Evolutionary conservation across 2,888 invertebrate species (phyloP).

Genomic region (Elaeidobius kamerunicus): DNA sequence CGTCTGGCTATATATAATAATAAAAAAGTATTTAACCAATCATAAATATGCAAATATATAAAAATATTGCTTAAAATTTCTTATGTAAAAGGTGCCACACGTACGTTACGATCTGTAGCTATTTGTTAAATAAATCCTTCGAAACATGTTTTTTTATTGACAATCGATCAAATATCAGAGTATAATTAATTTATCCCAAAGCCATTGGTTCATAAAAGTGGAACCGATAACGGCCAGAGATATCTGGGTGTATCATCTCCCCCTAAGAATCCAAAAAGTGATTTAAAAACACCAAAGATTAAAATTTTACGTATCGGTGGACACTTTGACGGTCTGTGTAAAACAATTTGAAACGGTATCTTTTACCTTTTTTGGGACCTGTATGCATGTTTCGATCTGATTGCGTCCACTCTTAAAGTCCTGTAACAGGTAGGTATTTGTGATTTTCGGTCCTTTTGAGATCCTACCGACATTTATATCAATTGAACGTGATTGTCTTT

Average conservation of each 20-base stretch:
- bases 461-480: neutral
- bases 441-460: slow-evolving; percentile 5
- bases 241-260: slow-evolving; percentile 29
- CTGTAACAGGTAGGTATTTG: slow-evolving; percentile 9
- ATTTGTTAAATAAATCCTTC: no score
- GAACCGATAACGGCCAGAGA: slow-evolving; percentile 18
- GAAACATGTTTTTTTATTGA: no score
- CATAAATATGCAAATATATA: no score
- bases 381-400: slow-evolving; percentile 27
- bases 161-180: slow-evolving; percentile 9
- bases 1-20: no score
- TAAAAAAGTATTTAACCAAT: no score
- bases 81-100: no score
- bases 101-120: no score
- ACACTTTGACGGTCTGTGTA: slow-evolving; percentile 30
- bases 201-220: slow-evolving; percentile 23
- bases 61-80: no score
- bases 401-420: slow-evolving; percentile 12
- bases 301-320: slow-evolving; percentile 32
- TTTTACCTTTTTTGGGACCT: slow-evolving; percentile 25
- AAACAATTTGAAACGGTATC: slow-evolving; percentile 31
- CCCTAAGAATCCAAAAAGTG: slow-evolving; percentile 26
- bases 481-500: no score
- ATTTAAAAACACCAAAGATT: slow-evolving; percentile 32
- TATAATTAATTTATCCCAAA: slow-evolving; percentile 24